Evolutionary conservation across 2,797 vertebrate genomes (phyloP).

Genomic region (Gadopsis bispinosus): DNA sequence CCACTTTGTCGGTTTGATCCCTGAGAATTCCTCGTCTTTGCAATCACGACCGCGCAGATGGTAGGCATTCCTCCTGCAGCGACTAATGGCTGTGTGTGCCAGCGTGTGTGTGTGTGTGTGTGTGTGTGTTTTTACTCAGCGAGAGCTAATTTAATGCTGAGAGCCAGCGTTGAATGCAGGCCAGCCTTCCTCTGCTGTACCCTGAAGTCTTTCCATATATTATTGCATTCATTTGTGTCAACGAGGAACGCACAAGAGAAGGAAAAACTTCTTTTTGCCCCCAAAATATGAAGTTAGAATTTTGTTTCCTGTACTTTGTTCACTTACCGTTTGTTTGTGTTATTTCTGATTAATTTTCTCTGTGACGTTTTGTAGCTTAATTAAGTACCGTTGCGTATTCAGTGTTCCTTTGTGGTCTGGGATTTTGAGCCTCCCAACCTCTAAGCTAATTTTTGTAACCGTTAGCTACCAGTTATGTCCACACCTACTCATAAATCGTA

Average conservation of each 20-base stretch:
- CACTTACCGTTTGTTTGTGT: neutral
- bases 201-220: slow-evolving; percentile 42
- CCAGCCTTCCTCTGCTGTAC: slow-evolving; percentile 33
- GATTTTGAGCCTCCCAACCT: neutral
- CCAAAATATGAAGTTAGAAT: neutral
- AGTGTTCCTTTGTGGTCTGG: neutral
- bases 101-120: slow-evolving; percentile 36
- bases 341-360: neutral
- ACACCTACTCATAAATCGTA: slow-evolving; percentile 3
- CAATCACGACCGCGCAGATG: slow-evolving; percentile 75
- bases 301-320: neutral
- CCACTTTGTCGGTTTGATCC: slow-evolving; percentile 63
- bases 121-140: slow-evolving; percentile 57
- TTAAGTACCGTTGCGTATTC: slow-evolving; percentile 8
- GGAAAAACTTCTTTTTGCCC: neutral
- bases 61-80: slow-evolving; percentile 66
- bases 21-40: slow-evolving; percentile 61
- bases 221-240: slow-evolving; percentile 44
- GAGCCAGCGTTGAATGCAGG: slow-evolving; percentile 45
- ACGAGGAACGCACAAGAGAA: slow-evolving; percentile 12
- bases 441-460: slow-evolving; percentile 9
- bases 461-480: neutral
- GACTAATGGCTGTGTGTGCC: slow-evolving; percentile 60
- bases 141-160: slow-evolving; percentile 60
- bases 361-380: neutral